Evolutionary conservation across 23 tunicate genomes (phyloP), one percentile per base, ranked within the genome.

Genomic region (Phallusia fumigata): DNA sequence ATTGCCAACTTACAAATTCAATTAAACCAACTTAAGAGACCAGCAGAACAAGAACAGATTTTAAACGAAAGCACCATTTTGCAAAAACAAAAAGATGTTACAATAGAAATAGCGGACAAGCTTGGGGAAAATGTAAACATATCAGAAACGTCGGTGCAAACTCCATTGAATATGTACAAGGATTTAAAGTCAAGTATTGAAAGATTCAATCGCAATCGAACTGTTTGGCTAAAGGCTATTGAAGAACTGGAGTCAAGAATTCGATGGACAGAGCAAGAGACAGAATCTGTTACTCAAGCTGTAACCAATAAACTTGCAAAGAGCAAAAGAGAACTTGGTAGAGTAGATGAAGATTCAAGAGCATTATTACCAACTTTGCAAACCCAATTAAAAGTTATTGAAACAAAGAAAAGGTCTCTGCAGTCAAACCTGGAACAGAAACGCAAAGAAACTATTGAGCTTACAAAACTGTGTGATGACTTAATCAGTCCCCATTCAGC

Each of bases 401-500:
- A 84, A 78, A 75, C 84, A 26, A 77, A 82, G 40, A 49, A 64
- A 0, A 76, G 88, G 33, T 83, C 84, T 3, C 52, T 92, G 82
- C 89, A 92, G 26, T 36, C 84, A 16, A 69, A 80, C 36, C 52
- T 92, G 18, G 86, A 80, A 50, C 88, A 77, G 28, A 92, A 88
- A 35, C 36, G 73, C n/a, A 65, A 73, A 24, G 97, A 92, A 75
- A 92, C 88, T 49, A 35, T 79, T 24, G 98, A 93, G 52, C 84
- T 93, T 31, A 85, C 91, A n/a, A 84, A 85, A 77, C 85, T 93
- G 6, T 93, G 98, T 50, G 98, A 93, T 44, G 93, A 88, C 28
- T 77, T 93, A 19, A 91, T 93, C 78, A 80, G 65, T 19, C 88
- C 78, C 32, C 83, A 85, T 18, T 28, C 81, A 11, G 77, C 22